Conservation (phyloP, 92 coral and sea anemone genomes). For the Parazoanthus atlanticus region DNA sequence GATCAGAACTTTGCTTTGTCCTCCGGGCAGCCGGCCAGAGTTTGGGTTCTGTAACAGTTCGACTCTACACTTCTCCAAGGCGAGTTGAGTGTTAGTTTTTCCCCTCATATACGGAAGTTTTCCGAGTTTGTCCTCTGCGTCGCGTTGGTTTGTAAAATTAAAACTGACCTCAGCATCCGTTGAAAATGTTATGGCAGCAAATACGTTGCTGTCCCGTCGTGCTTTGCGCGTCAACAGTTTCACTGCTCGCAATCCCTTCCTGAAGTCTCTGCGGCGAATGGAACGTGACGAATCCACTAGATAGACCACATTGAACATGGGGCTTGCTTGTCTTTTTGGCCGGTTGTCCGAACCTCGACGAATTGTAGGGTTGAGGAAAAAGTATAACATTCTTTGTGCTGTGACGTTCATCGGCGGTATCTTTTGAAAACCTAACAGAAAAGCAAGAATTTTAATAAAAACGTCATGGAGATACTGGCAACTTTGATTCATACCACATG, state of each 20-base stretch:
- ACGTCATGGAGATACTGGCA: too few relatives aligned
- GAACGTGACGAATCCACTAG: slow-evolving; percentile 28
- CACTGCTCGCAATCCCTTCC: slow-evolving; percentile 32
- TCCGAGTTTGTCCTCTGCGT: slow-evolving; percentile 10
- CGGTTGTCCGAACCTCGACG: neutral
- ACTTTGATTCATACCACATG: too few relatives aligned
- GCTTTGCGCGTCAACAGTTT: slow-evolving; percentile 40
- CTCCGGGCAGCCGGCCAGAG: neutral
- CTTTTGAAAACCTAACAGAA: slow-evolving; percentile 15
- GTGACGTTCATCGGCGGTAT: slow-evolving; percentile 30
- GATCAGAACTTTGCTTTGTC: slow-evolving; percentile 18
- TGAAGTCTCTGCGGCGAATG: slow-evolving; percentile 39
- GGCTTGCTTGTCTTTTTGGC: slow-evolving; percentile 1
- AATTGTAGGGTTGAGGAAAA: slow-evolving; percentile 28
- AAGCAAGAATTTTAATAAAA: neutral
- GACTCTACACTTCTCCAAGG: slow-evolving; percentile 14
- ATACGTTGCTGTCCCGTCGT: slow-evolving; percentile 30
- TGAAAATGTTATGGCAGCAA: slow-evolving; percentile 34
- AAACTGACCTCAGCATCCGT: slow-evolving; percentile 37
- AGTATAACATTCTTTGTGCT: slow-evolving; percentile 21
- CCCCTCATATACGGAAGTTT: slow-evolving; percentile 23
- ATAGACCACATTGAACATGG: slow-evolving; percentile 33
- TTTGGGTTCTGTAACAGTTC: slow-evolving; percentile 13
- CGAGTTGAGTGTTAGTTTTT: slow-evolving; percentile 30
- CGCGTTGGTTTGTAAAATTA: slow-evolving; percentile 36